Conservation (phyloP, 2,797 vertebrate species). For the Artibeus jamaicensis region DNA sequence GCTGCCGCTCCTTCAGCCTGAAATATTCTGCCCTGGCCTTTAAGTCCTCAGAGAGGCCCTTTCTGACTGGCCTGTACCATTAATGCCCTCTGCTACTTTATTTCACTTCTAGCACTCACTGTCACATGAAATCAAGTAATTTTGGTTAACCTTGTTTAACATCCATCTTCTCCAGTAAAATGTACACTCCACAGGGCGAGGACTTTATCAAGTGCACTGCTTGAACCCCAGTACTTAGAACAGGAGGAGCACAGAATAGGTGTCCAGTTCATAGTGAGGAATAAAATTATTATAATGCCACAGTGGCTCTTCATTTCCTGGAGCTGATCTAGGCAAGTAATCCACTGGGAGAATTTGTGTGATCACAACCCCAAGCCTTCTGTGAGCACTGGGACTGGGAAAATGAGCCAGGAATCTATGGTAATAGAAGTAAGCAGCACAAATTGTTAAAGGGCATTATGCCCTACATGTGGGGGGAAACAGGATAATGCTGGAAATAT, state of each 20-base stretch:
- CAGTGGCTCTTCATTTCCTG: neutral
- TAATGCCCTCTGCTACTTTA: neutral
- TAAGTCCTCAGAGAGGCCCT: neutral
- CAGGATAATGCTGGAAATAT: neutral
- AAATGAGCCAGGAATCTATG: neutral
- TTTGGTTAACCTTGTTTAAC: constrained; percentile 17
- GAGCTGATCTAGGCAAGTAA: neutral
- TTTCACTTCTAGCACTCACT: neutral
- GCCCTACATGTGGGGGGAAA: neutral
- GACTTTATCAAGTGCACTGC: neutral
- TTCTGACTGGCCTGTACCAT: neutral
- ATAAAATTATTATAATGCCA: neutral
- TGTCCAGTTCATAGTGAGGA: neutral
- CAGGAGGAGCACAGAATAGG: neutral
- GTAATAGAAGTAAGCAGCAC: neutral
- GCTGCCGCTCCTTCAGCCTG: neutral
- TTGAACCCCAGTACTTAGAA: neutral
- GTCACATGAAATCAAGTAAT: neutral
- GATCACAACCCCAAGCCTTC: neutral
- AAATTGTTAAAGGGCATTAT: neutral
- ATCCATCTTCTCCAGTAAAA: neutral
- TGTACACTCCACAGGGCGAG: neutral
- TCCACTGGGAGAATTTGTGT: neutral
- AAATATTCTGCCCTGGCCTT: neutral
- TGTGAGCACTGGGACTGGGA: neutral